Percentiles rank a stretch among this genome's conserved stretches.
These are phyloP conservation scores for Hydrozoanthus tunicans DNA, from an alignment of 64 coral and sea anemone genomes.

Conservation along the genomic window DNA sequence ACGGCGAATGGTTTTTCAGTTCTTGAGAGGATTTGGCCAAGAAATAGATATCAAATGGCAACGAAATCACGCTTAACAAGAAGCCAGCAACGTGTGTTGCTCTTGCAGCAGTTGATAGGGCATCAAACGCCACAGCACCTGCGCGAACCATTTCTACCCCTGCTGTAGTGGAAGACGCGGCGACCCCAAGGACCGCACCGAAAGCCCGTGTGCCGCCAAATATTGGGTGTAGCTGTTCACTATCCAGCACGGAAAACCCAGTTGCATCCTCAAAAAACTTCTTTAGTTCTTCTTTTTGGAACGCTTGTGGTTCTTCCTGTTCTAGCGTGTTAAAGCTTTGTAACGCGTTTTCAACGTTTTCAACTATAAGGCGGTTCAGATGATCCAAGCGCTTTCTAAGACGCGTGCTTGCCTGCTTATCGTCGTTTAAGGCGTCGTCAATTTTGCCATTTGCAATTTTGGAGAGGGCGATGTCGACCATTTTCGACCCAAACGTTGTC, in stretches of 20 bases:
- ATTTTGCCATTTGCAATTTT: conserved; percentile 57
- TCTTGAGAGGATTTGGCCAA: conserved; percentile 57
- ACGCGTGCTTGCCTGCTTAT: conserved; percentile 51
- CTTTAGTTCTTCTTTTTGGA: conserved; percentile 14
- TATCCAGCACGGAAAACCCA: conserved; percentile 28
- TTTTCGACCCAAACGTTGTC: conserved; percentile 27
- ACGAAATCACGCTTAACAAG: conserved; percentile 52
- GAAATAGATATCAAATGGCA: conserved; percentile 70
- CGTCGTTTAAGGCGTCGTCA: conserved; percentile 25
- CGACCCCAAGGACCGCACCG: conserved; percentile 53
- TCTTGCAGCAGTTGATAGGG: conserved; percentile 55
- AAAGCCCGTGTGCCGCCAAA: conserved; percentile 42
- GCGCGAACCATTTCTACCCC: conserved; percentile 26
- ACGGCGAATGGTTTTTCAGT: conserved; percentile 48
- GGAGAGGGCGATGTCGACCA: conserved; percentile 25
- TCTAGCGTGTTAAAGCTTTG: conserved; percentile 5
- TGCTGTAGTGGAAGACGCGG: conserved; percentile 53
- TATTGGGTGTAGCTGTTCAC: conserved; percentile 14
- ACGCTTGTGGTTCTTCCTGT: background rate
- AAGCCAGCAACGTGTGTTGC: conserved; percentile 62
- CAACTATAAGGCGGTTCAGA: conserved; percentile 29
- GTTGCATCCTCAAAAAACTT: conserved; percentile 42
- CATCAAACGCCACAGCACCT: conserved; percentile 57
- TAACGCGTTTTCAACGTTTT: conserved; percentile 51
- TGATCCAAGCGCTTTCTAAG: conserved; percentile 36